phyloP scores from a whole-genome alignment of 2,113 vertebrate genomes.

The Nematolebias whitei region DNA sequence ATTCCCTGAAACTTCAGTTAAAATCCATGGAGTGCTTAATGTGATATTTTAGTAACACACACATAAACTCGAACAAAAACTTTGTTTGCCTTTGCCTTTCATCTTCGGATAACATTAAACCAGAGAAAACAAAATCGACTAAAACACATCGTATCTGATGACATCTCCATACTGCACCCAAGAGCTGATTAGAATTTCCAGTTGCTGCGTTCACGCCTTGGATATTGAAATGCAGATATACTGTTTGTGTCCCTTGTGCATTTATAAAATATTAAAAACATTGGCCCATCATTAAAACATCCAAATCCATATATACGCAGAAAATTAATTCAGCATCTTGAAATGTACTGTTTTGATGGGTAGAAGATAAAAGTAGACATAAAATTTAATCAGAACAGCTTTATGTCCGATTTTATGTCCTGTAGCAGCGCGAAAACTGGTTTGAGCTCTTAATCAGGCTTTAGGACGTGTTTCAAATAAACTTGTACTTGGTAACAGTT shows the following conservation, averaged over 20 bases:
- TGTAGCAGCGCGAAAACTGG: background rate
- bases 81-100: too few relatives aligned
- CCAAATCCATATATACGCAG: background rate
- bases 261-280: background rate
- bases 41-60: too few relatives aligned
- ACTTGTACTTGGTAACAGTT: background rate
- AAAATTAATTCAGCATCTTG: constrained; percentile 2
- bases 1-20: too few relatives aligned
- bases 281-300: constrained; percentile 14
- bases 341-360: background rate
- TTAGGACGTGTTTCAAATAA: background rate
- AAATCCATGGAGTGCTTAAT: too few relatives aligned
- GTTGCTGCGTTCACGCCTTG: background rate
- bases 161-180: too few relatives aligned
- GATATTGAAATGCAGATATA: background rate
- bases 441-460: background rate
- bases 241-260: constrained; percentile 1
- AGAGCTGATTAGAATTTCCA: background rate
- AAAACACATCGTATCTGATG: too few relatives aligned
- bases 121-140: too few relatives aligned
- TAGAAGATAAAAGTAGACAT: background rate
- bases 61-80: too few relatives aligned
- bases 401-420: background rate
- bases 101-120: too few relatives aligned
- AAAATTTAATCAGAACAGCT: constrained; percentile 2